Percentiles rank a stretch among this genome's conserved stretches.
Evolutionary conservation across 2,888 invertebrate species (phyloP).

Genomic region (Chaetogeoica ovagalla): DNA sequence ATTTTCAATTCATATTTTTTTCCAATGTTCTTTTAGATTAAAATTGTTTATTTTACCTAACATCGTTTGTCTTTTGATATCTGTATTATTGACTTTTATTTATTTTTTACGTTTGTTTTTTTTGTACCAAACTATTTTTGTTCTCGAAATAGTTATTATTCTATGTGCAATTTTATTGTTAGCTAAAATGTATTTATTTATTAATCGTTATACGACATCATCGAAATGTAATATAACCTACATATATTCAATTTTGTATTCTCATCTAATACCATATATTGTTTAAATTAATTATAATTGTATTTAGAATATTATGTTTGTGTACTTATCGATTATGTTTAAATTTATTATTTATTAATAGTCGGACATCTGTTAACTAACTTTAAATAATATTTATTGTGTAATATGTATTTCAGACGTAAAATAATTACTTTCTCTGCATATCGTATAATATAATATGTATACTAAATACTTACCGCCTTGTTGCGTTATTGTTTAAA

Average conservation of each 20-base stretch:
- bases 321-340: not conserved
- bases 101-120: not conserved
- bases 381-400: not conserved
- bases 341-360: slow-evolving; percentile 24
- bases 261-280: not conserved
- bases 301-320: slow-evolving; percentile 1
- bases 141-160: slow-evolving; percentile 1
- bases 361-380: not conserved
- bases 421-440: not conserved
- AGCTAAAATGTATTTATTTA: not conserved
- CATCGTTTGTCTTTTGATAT: not conserved
- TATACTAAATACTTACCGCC: not conserved
- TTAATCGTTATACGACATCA: not conserved
- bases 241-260: not conserved
- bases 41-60: not conserved
- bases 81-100: not conserved
- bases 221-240: not conserved
- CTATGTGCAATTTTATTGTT: slow-evolving; percentile 39
- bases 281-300: slow-evolving; percentile 9
- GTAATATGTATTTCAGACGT: not conserved
- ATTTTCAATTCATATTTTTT: not conserved
- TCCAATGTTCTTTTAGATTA: not conserved
- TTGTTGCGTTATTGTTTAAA: slow-evolving; percentile 1
- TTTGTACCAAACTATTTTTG: slow-evolving; percentile 17
- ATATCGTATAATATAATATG: not conserved